Base-by-base conservation (phyloP, 2,113 vertebrate species). In the Egretta garzetta region DNA sequence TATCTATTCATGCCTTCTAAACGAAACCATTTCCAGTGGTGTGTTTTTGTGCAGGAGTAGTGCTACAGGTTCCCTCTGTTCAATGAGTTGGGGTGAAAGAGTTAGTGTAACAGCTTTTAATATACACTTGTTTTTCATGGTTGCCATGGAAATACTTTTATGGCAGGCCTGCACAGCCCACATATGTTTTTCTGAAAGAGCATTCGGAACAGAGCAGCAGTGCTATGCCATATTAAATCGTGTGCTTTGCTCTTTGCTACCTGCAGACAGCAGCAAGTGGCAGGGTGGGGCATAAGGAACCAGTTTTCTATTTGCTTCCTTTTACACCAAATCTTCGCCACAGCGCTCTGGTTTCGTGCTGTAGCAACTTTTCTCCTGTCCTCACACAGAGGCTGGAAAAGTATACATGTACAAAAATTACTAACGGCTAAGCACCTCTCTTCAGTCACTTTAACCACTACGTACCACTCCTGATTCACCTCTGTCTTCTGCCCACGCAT, bases 71-170 rank as follows among this genome's bases (percentile, higher is more conserved):
- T 91, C 13, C 37, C 23, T 72, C 21, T 64, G 26, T 45, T 75
- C 55, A 67, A 60, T 32, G 84, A 85, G 73, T 39, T 60, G 43
- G 52, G 82, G 83, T 71, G 86, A 49, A 60, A 14, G 85, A 90
- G 68, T 67, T 85, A 35, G 86, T 32, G 62, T 87, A 81, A 89
- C 70, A 85, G 72, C 71, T 89, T 95, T 82, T 66, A 73, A 39
- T 58, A 52, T 73, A 30, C 20, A 41, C 68, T 84, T 85, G 87
- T 86, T 95, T 84, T 63, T 80, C 21, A 2, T 58, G 75, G 96
- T 96, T 96, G 67, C 86, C 87, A 93, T 96, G 95, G 93, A 76
- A 87, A 93, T 92, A 77, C 95, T 88, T 85, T 83, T 22, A 10
- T 74, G 83, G 27, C 71, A 80, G 55, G 30, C 24, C 74, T 71